Percentiles rank a stretch among this genome's conserved stretches.
phyloP scores from a whole-genome alignment of 1,140 invertebrate species.

The Drosophila repleta region DNA sequence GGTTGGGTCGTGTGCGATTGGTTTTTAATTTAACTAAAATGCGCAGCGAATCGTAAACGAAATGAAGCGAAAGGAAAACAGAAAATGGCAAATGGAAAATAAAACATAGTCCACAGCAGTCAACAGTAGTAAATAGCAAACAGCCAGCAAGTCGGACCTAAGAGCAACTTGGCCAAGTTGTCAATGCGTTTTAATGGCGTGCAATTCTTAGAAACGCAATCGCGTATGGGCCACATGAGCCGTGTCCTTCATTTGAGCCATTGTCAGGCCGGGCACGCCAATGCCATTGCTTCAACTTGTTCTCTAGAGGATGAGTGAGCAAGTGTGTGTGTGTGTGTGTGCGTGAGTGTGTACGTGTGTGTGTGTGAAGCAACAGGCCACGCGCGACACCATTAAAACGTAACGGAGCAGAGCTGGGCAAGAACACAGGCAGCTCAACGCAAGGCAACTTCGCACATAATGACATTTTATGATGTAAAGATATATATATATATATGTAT shows the following conservation, averaged over 20 bases:
- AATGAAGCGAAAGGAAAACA: not conserved
- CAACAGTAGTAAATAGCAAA: slow-evolving; percentile 11
- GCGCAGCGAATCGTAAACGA: slow-evolving; percentile 47
- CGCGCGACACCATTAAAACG: slow-evolving; percentile 70
- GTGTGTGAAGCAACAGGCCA: slow-evolving; percentile 73
- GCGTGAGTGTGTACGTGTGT: slow-evolving; percentile 15
- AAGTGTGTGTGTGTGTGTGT: slow-evolving; percentile 17
- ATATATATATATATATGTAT: slow-evolving; percentile 12
- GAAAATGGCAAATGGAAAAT: not conserved
- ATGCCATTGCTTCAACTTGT: slow-evolving; percentile 52
- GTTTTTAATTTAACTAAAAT: slow-evolving; percentile 80
- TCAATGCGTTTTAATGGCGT: slow-evolving; percentile 75
- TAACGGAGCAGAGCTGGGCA: slow-evolving; percentile 51
- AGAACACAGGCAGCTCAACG: slow-evolving; percentile 47
- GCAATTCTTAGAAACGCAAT: slow-evolving; percentile 67
- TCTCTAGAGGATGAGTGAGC: slow-evolving; percentile 37
- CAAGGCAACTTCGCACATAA: slow-evolving; percentile 70
- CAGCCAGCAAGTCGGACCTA: slow-evolving; percentile 6
- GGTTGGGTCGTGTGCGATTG: slow-evolving; percentile 60
- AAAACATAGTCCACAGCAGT: not conserved
- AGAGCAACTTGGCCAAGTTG: slow-evolving; percentile 32
- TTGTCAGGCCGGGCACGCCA: slow-evolving; percentile 70
- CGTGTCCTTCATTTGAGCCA: slow-evolving; percentile 64
- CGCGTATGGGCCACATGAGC: slow-evolving; percentile 35
- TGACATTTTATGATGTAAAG: slow-evolving; percentile 69